phyloP scores from a whole-genome alignment of 2,888 invertebrate species.

The Lochmaea capreae region DNA sequence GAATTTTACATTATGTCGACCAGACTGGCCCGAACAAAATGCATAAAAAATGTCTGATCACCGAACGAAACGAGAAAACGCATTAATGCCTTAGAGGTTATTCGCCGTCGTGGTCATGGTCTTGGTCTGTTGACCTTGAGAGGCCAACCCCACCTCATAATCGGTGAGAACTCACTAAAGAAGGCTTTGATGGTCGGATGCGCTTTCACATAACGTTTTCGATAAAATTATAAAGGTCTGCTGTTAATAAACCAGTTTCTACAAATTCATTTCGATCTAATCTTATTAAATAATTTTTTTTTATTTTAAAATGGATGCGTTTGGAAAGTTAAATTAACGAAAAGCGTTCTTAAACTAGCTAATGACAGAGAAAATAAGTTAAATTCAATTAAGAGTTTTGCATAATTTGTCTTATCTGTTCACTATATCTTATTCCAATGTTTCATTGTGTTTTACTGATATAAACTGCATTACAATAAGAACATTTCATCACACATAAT shows the following conservation, averaged over 20 bases:
- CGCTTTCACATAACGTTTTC: slow-evolving; percentile 11
- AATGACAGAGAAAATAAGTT: too few relatives aligned
- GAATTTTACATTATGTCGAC: background rate
- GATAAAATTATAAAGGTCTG: background rate
- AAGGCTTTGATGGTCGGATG: slow-evolving; percentile 36
- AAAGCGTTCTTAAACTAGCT: too few relatives aligned
- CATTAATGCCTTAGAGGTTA: slow-evolving; percentile 54
- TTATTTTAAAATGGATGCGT: background rate
- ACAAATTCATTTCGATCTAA: background rate
- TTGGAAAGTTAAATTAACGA: too few relatives aligned
- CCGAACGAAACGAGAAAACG: slow-evolving; percentile 12
- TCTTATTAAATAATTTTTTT: background rate
- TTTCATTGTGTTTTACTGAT: too few relatives aligned
- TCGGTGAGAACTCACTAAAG: slow-evolving; percentile 24
- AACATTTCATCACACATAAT: too few relatives aligned
- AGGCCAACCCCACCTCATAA: slow-evolving; percentile 56
- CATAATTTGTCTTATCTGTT: too few relatives aligned
- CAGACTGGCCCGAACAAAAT: background rate
- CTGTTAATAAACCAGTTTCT: slow-evolving; percentile 6
- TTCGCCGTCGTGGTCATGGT: slow-evolving; percentile 50
- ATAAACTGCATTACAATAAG: too few relatives aligned
- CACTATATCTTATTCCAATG: too few relatives aligned
- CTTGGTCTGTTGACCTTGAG: slow-evolving; percentile 60
- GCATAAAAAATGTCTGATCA: slow-evolving; percentile 12
- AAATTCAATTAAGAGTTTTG: too few relatives aligned